Conservation (phyloP, 2,888 invertebrate species). For the Pasiphila rectangulata region DNA sequence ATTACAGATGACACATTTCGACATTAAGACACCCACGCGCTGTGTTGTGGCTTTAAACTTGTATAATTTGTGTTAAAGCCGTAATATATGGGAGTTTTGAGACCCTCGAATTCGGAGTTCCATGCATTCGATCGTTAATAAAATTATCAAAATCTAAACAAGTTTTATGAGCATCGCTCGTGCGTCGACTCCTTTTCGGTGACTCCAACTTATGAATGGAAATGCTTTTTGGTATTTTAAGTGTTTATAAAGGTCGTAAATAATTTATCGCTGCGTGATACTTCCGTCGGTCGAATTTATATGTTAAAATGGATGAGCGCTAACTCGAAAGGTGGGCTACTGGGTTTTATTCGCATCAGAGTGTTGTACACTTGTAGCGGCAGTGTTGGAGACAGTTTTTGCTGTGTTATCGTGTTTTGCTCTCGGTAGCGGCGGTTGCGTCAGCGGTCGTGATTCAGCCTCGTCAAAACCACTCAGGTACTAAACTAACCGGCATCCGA, state of each 20-base stretch:
- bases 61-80: constrained; percentile 81
- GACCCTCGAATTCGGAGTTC: constrained; percentile 67
- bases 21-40: constrained; percentile 77
- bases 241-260: constrained; percentile 78
- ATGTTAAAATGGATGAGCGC: constrained; percentile 64
- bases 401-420: constrained; percentile 40
- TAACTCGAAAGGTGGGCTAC: constrained; percentile 62
- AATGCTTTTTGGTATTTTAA: constrained; percentile 78
- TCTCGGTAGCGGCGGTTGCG: constrained; percentile 51
- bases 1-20: constrained; percentile 79
- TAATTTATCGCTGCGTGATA: constrained; percentile 78
- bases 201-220: constrained; percentile 71
- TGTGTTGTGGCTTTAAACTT: constrained; percentile 77
- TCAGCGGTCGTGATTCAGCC: constrained; percentile 65
- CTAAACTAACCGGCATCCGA: constrained; percentile 44
- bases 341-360: constrained; percentile 59
- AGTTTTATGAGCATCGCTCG: constrained; percentile 75
- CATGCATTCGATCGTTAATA: constrained; percentile 78
- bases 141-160: constrained; percentile 81
- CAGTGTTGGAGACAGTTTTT: constrained; percentile 40
- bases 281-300: constrained; percentile 74
- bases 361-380: neutral
- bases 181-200: constrained; percentile 65
- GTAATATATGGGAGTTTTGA: constrained; percentile 78
- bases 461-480: constrained; percentile 53